Conservation (phyloP, 1,140 invertebrate species). For the Polyergus mexicanus region DNA sequence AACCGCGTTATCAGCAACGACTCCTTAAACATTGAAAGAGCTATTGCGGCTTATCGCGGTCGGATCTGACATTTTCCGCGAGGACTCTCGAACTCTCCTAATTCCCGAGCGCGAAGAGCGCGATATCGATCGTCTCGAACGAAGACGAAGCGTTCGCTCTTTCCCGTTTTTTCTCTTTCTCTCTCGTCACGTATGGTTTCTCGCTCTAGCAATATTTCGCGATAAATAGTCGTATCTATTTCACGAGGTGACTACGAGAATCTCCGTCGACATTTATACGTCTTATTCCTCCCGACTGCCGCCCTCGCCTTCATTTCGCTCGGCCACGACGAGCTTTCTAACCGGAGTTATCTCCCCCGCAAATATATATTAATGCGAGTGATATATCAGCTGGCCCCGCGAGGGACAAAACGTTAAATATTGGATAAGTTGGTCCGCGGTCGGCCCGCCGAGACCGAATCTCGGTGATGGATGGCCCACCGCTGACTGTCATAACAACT, state of each 20-base stretch:
- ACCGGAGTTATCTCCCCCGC: conserved; percentile 85
- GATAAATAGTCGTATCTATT: conserved; percentile 71
- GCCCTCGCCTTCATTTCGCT: conserved; percentile 24
- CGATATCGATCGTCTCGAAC: conserved; percentile 52
- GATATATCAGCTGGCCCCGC: conserved; percentile 85
- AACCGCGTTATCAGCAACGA: conserved; percentile 52
- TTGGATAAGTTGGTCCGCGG: conserved; percentile 85
- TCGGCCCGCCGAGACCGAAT: conserved; percentile 84
- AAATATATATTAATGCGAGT: conserved; percentile 87
- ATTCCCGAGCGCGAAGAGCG: conserved; percentile 37
- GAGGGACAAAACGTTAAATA: conserved; percentile 87
- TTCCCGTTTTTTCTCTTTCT: neutral
- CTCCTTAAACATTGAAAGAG: conserved; percentile 50
- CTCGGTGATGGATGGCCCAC: conserved; percentile 84
- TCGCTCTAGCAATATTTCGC: conserved; percentile 27
- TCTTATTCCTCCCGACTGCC: conserved; percentile 3
- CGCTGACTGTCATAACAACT: conserved; percentile 87
- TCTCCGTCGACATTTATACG: conserved; percentile 66
- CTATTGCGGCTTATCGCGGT: conserved; percentile 48
- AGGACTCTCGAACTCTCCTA: conserved; percentile 55
- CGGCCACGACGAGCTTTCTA: conserved; percentile 13
- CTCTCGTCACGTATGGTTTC: neutral
- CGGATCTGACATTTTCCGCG: conserved; percentile 53
- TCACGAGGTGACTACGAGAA: conserved; percentile 58
- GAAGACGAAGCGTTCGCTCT: neutral